Conservation (phyloP, 2,113 vertebrate genomes). For the Thamnaconus septentrionalis region DNA sequence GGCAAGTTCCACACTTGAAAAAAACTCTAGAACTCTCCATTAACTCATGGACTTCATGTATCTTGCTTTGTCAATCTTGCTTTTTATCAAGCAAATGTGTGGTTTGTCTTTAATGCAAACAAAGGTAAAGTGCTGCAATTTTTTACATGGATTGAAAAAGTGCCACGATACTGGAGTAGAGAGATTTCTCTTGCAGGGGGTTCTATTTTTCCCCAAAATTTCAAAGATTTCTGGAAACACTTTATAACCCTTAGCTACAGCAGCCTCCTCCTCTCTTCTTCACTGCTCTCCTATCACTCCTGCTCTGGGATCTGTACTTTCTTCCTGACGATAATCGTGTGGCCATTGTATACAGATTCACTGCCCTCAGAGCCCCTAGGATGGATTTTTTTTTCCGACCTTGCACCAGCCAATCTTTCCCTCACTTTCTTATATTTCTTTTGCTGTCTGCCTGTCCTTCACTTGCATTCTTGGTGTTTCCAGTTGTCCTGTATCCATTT, state of each 20-base stretch:
- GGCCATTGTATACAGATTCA: slow-evolving; percentile 68
- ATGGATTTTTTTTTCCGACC: slow-evolving; percentile 60
- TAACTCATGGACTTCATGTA: too few relatives aligned
- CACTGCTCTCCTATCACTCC: slow-evolving; percentile 17
- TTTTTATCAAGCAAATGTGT: too few relatives aligned
- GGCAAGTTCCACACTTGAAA: too few relatives aligned
- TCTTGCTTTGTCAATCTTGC: too few relatives aligned
- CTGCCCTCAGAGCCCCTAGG: slow-evolving; percentile 56
- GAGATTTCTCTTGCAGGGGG: too few relatives aligned
- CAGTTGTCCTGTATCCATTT: slow-evolving; percentile 7
- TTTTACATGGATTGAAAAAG: too few relatives aligned
- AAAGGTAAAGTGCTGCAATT: too few relatives aligned
- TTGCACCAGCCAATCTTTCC: slow-evolving; percentile 56
- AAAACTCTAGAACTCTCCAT: too few relatives aligned
- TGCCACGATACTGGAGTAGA: too few relatives aligned
- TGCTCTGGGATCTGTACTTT: slow-evolving; percentile 23
- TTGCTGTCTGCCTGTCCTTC: slow-evolving; percentile 25
- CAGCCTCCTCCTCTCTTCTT: slow-evolving; percentile 17
- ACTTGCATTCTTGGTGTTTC: slow-evolving; percentile 25
- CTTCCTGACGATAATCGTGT: slow-evolving; percentile 62
- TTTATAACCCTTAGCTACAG: slow-evolving; percentile 31
- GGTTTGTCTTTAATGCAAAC: too few relatives aligned
- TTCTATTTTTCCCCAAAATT: too few relatives aligned
- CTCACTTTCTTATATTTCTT: slow-evolving; percentile 33
- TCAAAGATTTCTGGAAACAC: not conserved